These are phyloP conservation scores for Melanotaenia trifasciata DNA, from an alignment of 2,797 vertebrate genomes.

Conservation along the genomic window DNA sequence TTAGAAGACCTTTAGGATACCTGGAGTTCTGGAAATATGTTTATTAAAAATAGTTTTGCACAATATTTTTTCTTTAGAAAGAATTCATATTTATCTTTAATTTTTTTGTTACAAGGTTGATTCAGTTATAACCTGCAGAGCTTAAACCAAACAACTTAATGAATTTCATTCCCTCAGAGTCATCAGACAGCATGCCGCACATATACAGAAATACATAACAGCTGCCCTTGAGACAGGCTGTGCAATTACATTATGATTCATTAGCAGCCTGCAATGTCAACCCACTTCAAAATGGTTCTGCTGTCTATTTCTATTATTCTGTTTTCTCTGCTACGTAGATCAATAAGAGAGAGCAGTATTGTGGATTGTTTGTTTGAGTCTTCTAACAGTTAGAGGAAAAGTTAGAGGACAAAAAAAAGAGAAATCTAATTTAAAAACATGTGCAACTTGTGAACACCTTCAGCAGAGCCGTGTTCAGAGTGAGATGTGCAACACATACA, in stretches of 20 bases:
- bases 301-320: slow-evolving; percentile 29
- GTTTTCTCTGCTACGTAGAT: slow-evolving; percentile 9
- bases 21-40: no score
- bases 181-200: neutral
- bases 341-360: slow-evolving; percentile 3
- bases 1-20: no score
- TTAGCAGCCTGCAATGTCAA: slow-evolving; percentile 32
- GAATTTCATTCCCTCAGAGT: slow-evolving; percentile 27
- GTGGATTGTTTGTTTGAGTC: slow-evolving; percentile 4
- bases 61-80: no score
- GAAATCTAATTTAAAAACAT: slow-evolving; percentile 6
- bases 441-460: neutral
- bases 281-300: slow-evolving; percentile 11
- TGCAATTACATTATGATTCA: slow-evolving; percentile 13
- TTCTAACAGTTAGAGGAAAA: slow-evolving; percentile 7
- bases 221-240: slow-evolving; percentile 24
- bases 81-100: no score
- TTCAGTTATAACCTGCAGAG: neutral
- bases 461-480: neutral
- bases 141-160: neutral
- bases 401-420: slow-evolving; percentile 1
- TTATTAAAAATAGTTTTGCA: no score
- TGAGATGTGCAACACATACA: neutral
- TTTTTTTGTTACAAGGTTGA: no score
- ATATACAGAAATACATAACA: slow-evolving; percentile 8